phyloP scores from a whole-genome alignment of 2,113 vertebrate genomes.

The Aptenodytes patagonicus region DNA sequence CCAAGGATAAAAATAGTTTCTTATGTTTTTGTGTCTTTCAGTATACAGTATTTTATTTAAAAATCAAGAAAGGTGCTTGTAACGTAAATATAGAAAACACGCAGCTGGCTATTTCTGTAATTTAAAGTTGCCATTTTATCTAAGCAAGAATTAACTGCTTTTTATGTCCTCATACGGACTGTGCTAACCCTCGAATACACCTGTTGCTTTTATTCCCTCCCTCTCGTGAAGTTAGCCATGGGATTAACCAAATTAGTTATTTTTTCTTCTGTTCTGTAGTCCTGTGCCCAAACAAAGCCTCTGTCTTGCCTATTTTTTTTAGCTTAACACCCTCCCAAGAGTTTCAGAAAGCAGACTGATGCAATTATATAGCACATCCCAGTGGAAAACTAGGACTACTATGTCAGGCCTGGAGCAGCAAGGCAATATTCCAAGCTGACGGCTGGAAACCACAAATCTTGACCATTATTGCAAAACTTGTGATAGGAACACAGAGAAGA shows the following conservation, averaged over 20 bases:
- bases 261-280: background rate
- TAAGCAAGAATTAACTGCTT: background rate
- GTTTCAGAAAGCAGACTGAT: background rate
- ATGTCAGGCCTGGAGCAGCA: background rate
- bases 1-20: background rate
- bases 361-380: background rate
- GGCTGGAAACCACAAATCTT: slow-evolving; percentile 19
- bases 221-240: background rate
- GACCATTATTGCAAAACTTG: slow-evolving; percentile 8
- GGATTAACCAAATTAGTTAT: background rate
- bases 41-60: background rate
- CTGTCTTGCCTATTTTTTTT: background rate
- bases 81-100: background rate
- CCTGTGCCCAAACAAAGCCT: background rate
- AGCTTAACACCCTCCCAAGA: background rate
- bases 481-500: background rate
- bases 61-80: background rate
- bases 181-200: background rate
- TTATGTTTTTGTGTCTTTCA: background rate
- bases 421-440: background rate
- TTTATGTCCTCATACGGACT: background rate
- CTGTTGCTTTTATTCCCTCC: background rate
- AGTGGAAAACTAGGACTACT: background rate
- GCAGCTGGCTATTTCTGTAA: background rate
- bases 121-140: background rate